Evolutionary conservation across 2,888 invertebrate genomes (phyloP).

Genomic region (Phorcus lineatus): DNA sequence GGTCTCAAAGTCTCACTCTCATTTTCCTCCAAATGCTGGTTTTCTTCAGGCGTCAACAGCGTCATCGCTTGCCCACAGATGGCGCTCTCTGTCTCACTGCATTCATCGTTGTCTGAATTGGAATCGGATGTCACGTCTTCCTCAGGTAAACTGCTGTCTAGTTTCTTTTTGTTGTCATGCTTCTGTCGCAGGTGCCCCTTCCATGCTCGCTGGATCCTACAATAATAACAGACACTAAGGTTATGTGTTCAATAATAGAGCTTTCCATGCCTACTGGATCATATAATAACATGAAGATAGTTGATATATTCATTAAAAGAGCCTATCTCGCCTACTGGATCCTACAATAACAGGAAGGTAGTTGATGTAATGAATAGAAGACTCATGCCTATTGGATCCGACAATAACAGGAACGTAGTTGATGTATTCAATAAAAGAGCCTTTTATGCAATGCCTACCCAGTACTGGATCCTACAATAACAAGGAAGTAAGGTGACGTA

Average conservation of each 20-base stretch:
- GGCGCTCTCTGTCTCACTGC: slow-evolving; percentile 47
- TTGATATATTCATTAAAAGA: no score
- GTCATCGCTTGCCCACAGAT: slow-evolving; percentile 39
- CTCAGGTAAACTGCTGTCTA: slow-evolving; percentile 14
- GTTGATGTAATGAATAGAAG: no score
- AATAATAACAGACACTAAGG: slow-evolving; percentile 1
- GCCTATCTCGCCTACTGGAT: no score
- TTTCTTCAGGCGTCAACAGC: slow-evolving; percentile 46
- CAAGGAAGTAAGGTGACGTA: no score
- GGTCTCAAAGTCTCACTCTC: not conserved
- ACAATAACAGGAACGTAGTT: no score
- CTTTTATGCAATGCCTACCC: no score
- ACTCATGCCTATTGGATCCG: slow-evolving; percentile 47
- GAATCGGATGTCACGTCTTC: slow-evolving; percentile 16
- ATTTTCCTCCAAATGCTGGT: slow-evolving; percentile 29
- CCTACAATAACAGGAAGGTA: no score
- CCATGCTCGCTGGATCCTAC: slow-evolving; percentile 63
- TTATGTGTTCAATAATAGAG: no score
- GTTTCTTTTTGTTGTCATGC: slow-evolving; percentile 6
- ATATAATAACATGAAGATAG: no score
- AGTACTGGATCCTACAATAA: no score
- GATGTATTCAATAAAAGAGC: no score
- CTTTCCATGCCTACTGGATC: no score
- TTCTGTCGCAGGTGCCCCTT: slow-evolving; percentile 46
- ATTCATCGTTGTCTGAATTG: slow-evolving; percentile 34